Percentiles rank a stretch among this genome's conserved stretches.
Conservation (phyloP, 1,140 invertebrate genomes). For the Pachypeltis micranthus region DNA sequence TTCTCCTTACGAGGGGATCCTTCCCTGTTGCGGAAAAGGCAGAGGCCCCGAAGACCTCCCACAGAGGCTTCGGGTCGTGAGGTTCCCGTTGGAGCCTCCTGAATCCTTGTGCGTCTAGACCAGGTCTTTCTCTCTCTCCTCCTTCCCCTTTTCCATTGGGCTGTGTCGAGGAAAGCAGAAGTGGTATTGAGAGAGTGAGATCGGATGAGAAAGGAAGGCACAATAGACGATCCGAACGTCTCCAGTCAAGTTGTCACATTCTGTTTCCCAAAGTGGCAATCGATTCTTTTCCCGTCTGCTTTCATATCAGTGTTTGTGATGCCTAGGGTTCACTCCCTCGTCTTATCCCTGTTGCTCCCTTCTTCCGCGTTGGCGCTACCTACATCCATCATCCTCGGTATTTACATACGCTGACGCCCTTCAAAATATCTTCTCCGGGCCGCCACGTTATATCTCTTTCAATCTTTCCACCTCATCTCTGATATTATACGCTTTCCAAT, state of each 20-base stretch:
- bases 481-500: too few species aligned
- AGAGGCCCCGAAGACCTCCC: not conserved
- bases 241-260: not conserved
- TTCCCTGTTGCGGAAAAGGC: not conserved
- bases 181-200: too few species aligned
- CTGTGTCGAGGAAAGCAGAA: too few species aligned
- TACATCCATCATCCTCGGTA: not conserved
- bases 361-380: not conserved
- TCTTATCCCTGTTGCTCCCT: not conserved
- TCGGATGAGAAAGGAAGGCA: too few species aligned
- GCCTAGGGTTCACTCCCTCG: not conserved
- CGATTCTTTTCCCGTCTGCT: not conserved
- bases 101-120: not conserved
- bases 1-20: not conserved
- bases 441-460: too few species aligned
- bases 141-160: too few species aligned
- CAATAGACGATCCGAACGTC: not conserved
- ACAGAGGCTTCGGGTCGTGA: not conserved
- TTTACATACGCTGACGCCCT: not conserved
- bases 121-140: too few species aligned
- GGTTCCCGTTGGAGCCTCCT: not conserved
- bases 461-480: too few species aligned
- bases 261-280: not conserved
- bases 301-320: too few species aligned
- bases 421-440: too few species aligned